Evolutionary conservation across 2,888 invertebrate species (phyloP), one percentile per base, ranked within the genome.

Genomic region (Eilema griseolum): DNA sequence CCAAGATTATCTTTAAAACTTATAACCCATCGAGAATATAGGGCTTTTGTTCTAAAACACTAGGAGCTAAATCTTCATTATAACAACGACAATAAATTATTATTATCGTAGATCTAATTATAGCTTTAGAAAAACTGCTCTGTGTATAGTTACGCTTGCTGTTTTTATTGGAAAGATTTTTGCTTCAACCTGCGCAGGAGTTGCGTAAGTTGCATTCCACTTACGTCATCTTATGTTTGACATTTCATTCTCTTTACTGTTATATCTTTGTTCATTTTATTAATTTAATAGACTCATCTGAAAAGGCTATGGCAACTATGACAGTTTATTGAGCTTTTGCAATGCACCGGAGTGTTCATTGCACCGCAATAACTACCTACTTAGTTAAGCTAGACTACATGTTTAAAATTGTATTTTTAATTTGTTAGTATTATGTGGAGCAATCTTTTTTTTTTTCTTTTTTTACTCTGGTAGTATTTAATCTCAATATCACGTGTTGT

Each of bases 41-140:
- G 82, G 80, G 85, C 86, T 87, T 91, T 92, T 91, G 90, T 91
- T 89, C 82, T 83, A 79, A 81, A 84, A 83, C 84, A 84, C 86
- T 86, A 86, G 86, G 74, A 89, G 88, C 89, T 93, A 93, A 94
- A 93, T 94, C 94, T 95, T 94, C 93, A 94, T 94, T 94, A 94
- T 78, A 59, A 81, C 85, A 76, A 81, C 77, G 73, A 77, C 90
- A 81, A 89, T 93, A 93, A 91, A 91, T 94, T 88, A 87, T 87
- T 86, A 86, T 84, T 91, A 93, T 94, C 93, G 85, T 72, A 83
- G 90, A 93, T 93, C 93, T 92, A 89, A 86, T 89, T 90, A 86
- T 82, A 78, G 73, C 62, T 71, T 72, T 66, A 75, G 82, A 85
- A 88, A 83, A 87, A 60, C 57, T 62, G 46, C 46, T 59, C 0